Percentiles rank a stretch among this genome's conserved stretches.
phyloP scores from a whole-genome alignment of 2,113 vertebrate genomes.

The Polypterus bichir region DNA sequence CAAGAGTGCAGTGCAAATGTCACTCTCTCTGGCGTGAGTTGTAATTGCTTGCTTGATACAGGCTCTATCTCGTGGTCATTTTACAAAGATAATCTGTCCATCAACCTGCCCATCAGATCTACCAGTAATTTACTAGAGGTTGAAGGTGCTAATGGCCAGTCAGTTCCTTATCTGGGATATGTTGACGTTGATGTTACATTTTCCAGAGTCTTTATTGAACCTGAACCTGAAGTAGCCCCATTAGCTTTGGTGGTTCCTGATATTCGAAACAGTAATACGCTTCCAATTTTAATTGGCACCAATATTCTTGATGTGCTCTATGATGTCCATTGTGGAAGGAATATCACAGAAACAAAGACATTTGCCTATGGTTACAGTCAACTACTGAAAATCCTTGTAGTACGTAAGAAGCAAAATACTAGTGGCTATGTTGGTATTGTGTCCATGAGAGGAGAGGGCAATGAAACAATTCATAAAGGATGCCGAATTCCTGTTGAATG shows the following conservation, averaged over 20 bases:
- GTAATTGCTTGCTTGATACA: constrained; percentile 7
- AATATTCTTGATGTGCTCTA: constrained; percentile 11
- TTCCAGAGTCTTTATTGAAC: background rate
- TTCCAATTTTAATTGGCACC: constrained; percentile 1
- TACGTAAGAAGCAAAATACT: constrained; percentile 2
- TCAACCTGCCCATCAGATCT: background rate
- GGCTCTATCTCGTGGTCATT: background rate
- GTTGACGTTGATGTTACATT: too few species aligned
- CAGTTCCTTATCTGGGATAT: constrained; percentile 7
- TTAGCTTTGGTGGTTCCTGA: constrained; percentile 3
- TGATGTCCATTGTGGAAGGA: background rate
- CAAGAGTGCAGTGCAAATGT: constrained; percentile 6
- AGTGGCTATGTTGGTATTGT: background rate
- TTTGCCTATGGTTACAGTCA: background rate
- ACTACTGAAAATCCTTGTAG: background rate
- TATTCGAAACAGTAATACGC: background rate
- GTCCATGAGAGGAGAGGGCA: background rate
- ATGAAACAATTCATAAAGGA: background rate
- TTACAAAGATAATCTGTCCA: background rate
- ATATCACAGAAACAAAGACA: background rate
- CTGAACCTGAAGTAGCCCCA: background rate
- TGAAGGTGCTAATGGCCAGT: constrained; percentile 4
- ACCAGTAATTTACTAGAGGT: background rate
- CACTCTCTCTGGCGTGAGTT: constrained; percentile 3
- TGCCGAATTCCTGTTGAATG: background rate